Evolutionary conservation across 2,888 invertebrate genomes (phyloP).

Genomic region (Eudasyphora cyanicolor): DNA sequence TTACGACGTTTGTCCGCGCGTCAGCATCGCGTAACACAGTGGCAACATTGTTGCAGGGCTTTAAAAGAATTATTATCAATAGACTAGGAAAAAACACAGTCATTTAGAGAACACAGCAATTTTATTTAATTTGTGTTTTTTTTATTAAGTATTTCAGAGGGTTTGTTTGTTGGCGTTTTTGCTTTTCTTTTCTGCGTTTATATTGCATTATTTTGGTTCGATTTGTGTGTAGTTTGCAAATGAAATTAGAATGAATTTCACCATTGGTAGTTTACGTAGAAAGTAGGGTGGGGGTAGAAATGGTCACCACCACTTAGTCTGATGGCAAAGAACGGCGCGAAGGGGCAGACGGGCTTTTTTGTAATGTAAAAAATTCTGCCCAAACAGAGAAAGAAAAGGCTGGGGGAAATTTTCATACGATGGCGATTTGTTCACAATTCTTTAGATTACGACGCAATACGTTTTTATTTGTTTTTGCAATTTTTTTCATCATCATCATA

Average conservation of each 20-base stretch:
- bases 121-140: neutral
- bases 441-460: slow-evolving; percentile 60
- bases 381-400: slow-evolving; percentile 1
- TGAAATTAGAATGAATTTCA: slow-evolving; percentile 19
- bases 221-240: neutral
- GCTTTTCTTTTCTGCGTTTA: neutral
- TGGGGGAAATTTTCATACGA: neutral
- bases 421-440: neutral
- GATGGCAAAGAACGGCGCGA: neutral
- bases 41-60: slow-evolving; percentile 14
- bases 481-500: slow-evolving; percentile 46
- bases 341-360: too few species aligned
- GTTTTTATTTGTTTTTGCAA: too few species aligned
- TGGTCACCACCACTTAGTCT: neutral
- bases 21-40: neutral
- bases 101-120: neutral
- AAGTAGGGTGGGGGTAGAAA: neutral
- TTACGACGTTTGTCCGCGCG: neutral
- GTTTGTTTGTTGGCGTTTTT: neutral
- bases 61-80: neutral
- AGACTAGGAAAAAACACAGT: neutral
- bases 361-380: neutral
- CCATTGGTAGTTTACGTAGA: too few species aligned
- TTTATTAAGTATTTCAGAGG: neutral
- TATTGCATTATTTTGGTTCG: too few species aligned